These are phyloP conservation scores for Heliangelus exortis DNA, from an alignment of 2,797 vertebrate species.

Conservation along the genomic window DNA sequence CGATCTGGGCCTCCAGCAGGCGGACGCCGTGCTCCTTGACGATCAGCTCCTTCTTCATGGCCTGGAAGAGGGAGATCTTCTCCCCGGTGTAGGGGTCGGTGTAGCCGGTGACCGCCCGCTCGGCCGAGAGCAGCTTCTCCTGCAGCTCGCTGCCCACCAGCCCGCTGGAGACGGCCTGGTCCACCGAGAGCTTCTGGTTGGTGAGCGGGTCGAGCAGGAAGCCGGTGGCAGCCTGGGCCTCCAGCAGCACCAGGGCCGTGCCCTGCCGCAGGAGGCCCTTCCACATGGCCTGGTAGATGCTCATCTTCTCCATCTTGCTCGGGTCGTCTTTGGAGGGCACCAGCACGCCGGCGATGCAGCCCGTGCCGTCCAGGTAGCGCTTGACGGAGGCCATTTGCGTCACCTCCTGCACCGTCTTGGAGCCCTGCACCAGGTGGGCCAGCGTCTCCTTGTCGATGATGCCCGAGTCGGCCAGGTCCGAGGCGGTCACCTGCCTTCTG, in stretches of 20 bases:
- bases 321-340: constrained; percentile 71
- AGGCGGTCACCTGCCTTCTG: constrained; percentile 64
- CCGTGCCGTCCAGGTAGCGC: constrained; percentile 68
- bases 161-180: constrained; percentile 81
- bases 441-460: constrained; percentile 62
- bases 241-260: constrained; percentile 81
- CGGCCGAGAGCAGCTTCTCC: constrained; percentile 81
- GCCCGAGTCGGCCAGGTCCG: constrained; percentile 37
- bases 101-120: constrained; percentile 85
- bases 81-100: constrained; percentile 77
- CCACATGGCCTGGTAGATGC: constrained; percentile 56
- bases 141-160: constrained; percentile 85
- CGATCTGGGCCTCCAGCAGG: constrained; percentile 86
- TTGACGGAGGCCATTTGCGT: background rate
- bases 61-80: constrained; percentile 82
- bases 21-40: constrained; percentile 83
- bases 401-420: background rate
- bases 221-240: constrained; percentile 87
- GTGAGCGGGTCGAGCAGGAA: constrained; percentile 80
- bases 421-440: constrained; percentile 36
- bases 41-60: constrained; percentile 81
- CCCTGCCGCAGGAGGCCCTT: constrained; percentile 55
- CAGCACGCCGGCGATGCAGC: constrained; percentile 79
- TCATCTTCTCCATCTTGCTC: constrained; percentile 29
- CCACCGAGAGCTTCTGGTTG: constrained; percentile 82